Evolutionary conservation across 2,888 invertebrate genomes (phyloP).

Genomic region (Acutogordius australiensis): DNA sequence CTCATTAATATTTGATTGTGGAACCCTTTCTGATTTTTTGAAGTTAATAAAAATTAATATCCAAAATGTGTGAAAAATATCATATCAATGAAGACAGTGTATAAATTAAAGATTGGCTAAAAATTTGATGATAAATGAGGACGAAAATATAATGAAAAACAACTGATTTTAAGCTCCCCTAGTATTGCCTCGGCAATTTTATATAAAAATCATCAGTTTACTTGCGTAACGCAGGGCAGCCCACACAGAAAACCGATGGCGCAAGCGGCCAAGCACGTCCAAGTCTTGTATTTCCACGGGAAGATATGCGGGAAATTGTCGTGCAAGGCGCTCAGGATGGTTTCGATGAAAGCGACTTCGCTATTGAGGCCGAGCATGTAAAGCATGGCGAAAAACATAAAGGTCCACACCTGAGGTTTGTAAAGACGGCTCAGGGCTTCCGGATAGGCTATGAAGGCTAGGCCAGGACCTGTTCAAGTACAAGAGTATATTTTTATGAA

Average conservation of each 20-base stretch:
- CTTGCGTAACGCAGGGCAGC: constrained; percentile 18
- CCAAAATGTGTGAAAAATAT: no score
- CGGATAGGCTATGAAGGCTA: constrained; percentile 19
- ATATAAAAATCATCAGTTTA: no score
- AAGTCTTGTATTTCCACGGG: constrained; percentile 23
- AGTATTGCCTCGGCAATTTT: no score
- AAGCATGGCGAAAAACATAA: constrained; percentile 19
- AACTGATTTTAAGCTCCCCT: no score
- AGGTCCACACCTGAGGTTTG: constrained; percentile 18
- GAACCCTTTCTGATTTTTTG: no score
- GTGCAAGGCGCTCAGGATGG: constrained; percentile 22
- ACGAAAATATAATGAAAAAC: no score
- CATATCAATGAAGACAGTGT: no score
- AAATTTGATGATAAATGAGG: no score
- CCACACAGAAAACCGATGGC: constrained; percentile 18
- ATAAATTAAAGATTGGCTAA: no score
- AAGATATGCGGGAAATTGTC: constrained; percentile 22
- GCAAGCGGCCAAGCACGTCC: constrained; percentile 17
- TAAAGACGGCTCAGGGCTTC: constrained; percentile 18
- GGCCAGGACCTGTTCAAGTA: constrained; percentile 20
- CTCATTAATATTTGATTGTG: no score
- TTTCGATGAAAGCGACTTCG: constrained; percentile 23
- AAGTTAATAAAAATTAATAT: no score
- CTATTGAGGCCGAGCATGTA: constrained; percentile 19
- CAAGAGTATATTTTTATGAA: no score